phyloP scores from a whole-genome alignment of 2,797 vertebrate genomes.

The Dermochelys coriacea region DNA sequence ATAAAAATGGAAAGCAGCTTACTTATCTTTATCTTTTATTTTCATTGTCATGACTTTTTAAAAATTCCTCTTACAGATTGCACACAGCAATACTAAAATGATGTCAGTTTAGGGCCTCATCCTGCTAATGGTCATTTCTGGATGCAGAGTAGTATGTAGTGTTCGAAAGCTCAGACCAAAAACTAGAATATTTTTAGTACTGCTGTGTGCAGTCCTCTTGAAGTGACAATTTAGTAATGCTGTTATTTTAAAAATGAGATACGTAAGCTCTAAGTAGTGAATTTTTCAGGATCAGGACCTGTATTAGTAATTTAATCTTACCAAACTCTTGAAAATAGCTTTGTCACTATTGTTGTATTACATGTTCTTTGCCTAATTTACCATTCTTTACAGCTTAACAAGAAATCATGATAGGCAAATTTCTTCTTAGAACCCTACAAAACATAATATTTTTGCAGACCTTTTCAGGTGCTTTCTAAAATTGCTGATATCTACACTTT shows the following conservation, averaged over 20 bases:
- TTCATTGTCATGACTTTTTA: background rate
- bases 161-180: background rate
- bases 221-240: background rate
- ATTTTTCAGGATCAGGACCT: background rate
- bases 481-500: background rate
- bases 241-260: background rate
- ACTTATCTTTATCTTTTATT: background rate
- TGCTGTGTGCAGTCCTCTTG: background rate
- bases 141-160: accelerated
- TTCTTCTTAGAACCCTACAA: background rate
- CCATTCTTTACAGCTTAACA: background rate
- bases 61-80: slow-evolving; percentile 20
- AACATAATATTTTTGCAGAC: background rate
- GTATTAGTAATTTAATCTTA: background rate
- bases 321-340: background rate
- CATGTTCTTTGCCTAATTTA: background rate
- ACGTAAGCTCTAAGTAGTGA: background rate
- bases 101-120: background rate
- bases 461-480: background rate
- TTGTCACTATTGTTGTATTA: background rate
- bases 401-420: background rate
- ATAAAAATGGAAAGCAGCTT: slow-evolving; percentile 28
- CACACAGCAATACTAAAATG: background rate
- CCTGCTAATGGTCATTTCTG: background rate
- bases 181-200: background rate